phyloP scores from a whole-genome alignment of 2,113 vertebrate genomes.

The Garra rufa region DNA sequence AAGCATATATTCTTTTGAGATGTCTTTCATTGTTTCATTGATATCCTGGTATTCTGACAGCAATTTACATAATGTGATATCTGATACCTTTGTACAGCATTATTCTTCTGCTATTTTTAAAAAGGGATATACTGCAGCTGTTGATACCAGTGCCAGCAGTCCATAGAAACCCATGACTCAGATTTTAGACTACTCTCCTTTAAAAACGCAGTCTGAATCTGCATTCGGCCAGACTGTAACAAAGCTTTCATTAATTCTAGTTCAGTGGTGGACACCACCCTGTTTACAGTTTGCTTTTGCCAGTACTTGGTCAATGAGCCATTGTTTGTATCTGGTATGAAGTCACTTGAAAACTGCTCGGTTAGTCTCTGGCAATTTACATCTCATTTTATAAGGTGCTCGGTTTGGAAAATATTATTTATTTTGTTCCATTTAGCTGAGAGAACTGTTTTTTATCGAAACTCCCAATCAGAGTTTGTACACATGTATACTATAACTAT shows the following conservation, averaged over 20 bases:
- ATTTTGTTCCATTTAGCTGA: not conserved
- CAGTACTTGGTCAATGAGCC: slow-evolving; percentile 14
- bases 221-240: not conserved
- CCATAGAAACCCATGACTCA: not conserved
- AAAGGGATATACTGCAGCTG: not conserved
- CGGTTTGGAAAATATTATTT: slow-evolving; percentile 2
- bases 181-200: not conserved
- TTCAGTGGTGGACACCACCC: not conserved
- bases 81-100: not conserved
- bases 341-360: not conserved
- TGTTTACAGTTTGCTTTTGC: slow-evolving; percentile 33
- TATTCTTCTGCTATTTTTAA: slow-evolving; percentile 14
- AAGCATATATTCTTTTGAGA: not conserved
- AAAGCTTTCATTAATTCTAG: slow-evolving; percentile 6
- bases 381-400: slow-evolving; percentile 20
- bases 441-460: not conserved
- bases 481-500: not conserved
- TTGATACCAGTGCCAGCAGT: not conserved
- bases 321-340: slow-evolving; percentile 12
- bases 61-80: slow-evolving; percentile 9
- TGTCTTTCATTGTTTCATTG: not conserved
- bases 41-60: not conserved
- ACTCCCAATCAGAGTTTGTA: not conserved
- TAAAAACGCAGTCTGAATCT: not conserved
- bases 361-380: not conserved